Evolutionary conservation across 2,888 invertebrate genomes (phyloP), one percentile per base, ranked within the genome.

Genomic region (Thecocarcelia acutangulata): DNA sequence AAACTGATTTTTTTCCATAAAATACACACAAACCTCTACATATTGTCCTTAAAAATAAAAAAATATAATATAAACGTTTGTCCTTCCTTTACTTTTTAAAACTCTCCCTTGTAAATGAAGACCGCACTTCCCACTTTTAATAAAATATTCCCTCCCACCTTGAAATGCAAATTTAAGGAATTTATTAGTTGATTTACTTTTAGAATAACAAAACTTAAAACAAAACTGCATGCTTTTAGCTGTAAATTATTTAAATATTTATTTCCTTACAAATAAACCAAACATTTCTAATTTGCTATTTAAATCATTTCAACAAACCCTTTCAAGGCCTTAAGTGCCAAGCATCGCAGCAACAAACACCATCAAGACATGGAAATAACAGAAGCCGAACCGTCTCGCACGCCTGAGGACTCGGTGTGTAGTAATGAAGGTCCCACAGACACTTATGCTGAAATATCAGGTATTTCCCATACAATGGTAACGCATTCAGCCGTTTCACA

Each of bases 351-450:
- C 91, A 90, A 90, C 90, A 90, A 92, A 85, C 90, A 90, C 78
- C 91, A 92, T 90, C 93, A 93, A 88, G 94, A 92, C 84, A 92
- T 93, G 84, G 94, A 94, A 89, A 93, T 93, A 74, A 94, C 94
- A 84, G 95, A 95, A 90, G 94, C 94, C 17, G 96, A 96, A 91
- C 94, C 95, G 66, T 96, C 96, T 21, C 93, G 96, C 84, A 97
- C 97, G 17, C 97, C 97, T 12, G 97, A 97, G 90, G 97, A 97
- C 91, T 97, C 97, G 1, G 96, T 97, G 52, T 97, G 97, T 91
- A 96, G 96, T 86, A 94, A 93, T 85, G 97, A 97, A 91, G 97
- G 96, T 2, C 95, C 95, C 80, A 94, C 94, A 83, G 94, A 91
- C 82, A 90, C 90, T 42, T 89, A 88, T 86, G 91, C 89, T 52